phyloP scores from a whole-genome alignment of 1,140 invertebrate species.

The Planococcus citri region DNA sequence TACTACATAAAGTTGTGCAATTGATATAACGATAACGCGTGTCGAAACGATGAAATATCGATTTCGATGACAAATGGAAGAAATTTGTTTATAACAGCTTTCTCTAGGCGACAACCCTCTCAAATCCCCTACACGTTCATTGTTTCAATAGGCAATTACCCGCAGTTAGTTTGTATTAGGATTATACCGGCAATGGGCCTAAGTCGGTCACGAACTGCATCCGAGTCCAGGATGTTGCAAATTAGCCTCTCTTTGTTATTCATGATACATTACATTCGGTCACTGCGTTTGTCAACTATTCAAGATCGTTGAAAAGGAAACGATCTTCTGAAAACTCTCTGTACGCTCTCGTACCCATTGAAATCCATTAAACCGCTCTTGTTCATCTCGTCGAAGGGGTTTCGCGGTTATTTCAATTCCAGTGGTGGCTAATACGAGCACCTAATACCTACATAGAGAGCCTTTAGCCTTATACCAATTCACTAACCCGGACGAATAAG shows the following conservation, averaged over 20 bases:
- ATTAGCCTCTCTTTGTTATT: slow-evolving; percentile 18
- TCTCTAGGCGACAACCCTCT: neutral
- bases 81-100: neutral
- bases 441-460: no score
- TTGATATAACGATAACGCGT: no score
- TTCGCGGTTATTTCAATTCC: neutral
- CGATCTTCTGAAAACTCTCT: neutral
- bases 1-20: no score
- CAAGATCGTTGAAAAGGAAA: slow-evolving; percentile 20
- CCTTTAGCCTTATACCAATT: no score
- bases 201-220: slow-evolving; percentile 6
- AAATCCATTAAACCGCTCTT: slow-evolving; percentile 15
- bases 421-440: slow-evolving; percentile 9
- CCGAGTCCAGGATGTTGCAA: slow-evolving; percentile 12
- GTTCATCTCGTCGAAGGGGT: slow-evolving; percentile 11
- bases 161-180: neutral
- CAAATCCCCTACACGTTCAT: neutral
- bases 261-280: slow-evolving; percentile 13
- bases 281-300: slow-evolving; percentile 18
- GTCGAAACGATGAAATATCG: neutral
- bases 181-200: no score
- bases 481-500: no score
- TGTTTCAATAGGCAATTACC: slow-evolving; percentile 6
- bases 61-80: neutral
- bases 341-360: neutral